Conservation (phyloP, 2,113 vertebrate genomes). For the Tupaia tana region DNA sequence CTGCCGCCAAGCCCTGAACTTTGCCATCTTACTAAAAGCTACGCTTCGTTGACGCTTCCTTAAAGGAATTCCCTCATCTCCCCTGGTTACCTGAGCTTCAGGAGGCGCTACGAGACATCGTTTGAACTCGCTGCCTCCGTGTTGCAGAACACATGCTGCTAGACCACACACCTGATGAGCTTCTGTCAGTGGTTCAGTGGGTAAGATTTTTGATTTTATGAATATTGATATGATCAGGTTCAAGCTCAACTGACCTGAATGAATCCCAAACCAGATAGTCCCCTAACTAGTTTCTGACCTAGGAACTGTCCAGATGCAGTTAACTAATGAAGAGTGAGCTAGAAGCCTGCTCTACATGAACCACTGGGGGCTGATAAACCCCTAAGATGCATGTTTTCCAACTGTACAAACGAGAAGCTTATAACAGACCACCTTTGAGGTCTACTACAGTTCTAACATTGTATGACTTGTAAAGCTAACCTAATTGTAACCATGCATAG, state of each 20-base stretch:
- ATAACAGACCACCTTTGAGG: not conserved
- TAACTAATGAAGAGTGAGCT: not conserved
- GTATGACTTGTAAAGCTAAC: not conserved
- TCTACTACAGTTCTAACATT: not conserved
- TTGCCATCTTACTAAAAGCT: not conserved
- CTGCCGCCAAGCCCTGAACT: conserved; percentile 22
- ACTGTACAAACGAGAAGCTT: not conserved
- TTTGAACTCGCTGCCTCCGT: not conserved
- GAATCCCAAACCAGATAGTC: not conserved
- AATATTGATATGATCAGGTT: not conserved
- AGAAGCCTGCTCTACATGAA: not conserved
- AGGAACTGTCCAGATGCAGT: not conserved
- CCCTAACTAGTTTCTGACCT: not conserved
- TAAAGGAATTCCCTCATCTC: conserved; percentile 23
- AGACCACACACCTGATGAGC: not conserved
- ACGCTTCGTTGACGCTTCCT: conserved; percentile 50
- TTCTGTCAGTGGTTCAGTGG: not conserved
- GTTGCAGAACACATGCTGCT: not conserved
- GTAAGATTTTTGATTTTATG: not conserved
- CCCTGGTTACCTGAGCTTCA: not conserved
- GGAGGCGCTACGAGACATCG: not conserved
- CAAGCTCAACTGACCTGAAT: not conserved
- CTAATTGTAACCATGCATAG: not conserved
- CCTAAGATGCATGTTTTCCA: not conserved
- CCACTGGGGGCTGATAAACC: not conserved